Evolutionary conservation across 2,797 vertebrate species (phyloP), one percentile per base, ranked within the genome.

Genomic region (Syncerus caffer): DNA sequence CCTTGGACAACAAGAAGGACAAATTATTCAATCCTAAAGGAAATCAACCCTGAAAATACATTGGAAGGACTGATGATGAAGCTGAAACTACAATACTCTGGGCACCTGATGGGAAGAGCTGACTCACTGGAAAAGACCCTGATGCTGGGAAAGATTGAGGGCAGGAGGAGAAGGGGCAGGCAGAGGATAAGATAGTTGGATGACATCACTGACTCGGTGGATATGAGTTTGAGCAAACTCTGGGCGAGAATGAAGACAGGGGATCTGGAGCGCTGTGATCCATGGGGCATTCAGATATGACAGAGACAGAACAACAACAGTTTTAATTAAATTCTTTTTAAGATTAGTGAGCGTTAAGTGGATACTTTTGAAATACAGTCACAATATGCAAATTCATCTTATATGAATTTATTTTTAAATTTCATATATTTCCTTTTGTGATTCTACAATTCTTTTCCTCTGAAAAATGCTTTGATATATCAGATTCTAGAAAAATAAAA

Each of bases 291-390:
- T 71, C 64, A 71, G 64, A 42, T 10, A 11, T 74, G 71, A 74
- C 6, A 14, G 21, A 2, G 21, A 74, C 23, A 42, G 71, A 74
- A 42, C 21, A 23, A 42, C 21, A 42, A 42, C 0, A 12, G 12
- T 85, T 90, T 96, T 84, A 95, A 83, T 89, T 58, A 53, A 85
- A 76, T 34, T 60, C 14, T 85, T 71, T 95, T 93, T 51, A 96
- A 67, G 23, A 55, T 74, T 62, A 94, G 25, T 89, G 21, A 67
- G 83, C 94, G 4, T 82, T 90, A 93, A 78, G 1, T 74, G 4
- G 9, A 57, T 82, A 31, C n/a, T 83, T 95, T 91, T 84, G 7
- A 89, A 80, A 64, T 85, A 29, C 58, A 91, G 16, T 4, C 13
- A 90, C 7, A 83, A 45, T 71, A 53, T 74, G 27, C 6, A 95